Conservation (phyloP, 2,797 vertebrate species). For the Phyllotis vaccarum region DNA sequence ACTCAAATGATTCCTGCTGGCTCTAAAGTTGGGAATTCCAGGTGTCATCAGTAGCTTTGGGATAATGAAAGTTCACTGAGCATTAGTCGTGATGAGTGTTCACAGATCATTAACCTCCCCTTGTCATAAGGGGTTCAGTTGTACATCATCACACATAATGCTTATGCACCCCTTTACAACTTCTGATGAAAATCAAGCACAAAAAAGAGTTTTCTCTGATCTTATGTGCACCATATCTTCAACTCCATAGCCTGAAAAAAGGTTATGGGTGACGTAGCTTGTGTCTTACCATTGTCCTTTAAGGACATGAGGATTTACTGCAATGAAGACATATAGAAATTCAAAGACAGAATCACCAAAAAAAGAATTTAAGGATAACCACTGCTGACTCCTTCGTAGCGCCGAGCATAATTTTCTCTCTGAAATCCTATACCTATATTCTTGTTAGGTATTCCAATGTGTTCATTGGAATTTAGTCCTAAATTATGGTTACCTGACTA, state of each 20-base stretch:
- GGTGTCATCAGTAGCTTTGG: not conserved
- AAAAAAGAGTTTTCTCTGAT: not conserved
- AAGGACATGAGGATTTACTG: not conserved
- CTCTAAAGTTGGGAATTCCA: not conserved
- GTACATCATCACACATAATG: not conserved
- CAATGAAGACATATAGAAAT: not conserved
- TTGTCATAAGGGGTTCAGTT: not conserved
- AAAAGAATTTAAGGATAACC: not conserved
- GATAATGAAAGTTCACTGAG: not conserved
- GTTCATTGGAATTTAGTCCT: not conserved
- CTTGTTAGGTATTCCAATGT: not conserved
- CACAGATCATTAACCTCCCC: not conserved
- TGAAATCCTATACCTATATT: not conserved
- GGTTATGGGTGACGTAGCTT: not conserved
- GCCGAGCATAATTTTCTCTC: no score
- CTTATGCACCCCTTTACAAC: not conserved
- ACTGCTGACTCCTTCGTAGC: not conserved
- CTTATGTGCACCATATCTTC: not conserved
- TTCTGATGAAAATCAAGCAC: not conserved
- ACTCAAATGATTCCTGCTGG: not conserved
- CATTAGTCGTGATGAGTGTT: not conserved
- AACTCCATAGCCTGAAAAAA: not conserved
- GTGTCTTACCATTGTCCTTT: not conserved
- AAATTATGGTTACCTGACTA: not conserved
- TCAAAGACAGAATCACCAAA: not conserved